Evolutionary conservation across 2,888 invertebrate genomes (phyloP), one percentile per base, ranked within the genome.

Genomic region (Trilocha varians): DNA sequence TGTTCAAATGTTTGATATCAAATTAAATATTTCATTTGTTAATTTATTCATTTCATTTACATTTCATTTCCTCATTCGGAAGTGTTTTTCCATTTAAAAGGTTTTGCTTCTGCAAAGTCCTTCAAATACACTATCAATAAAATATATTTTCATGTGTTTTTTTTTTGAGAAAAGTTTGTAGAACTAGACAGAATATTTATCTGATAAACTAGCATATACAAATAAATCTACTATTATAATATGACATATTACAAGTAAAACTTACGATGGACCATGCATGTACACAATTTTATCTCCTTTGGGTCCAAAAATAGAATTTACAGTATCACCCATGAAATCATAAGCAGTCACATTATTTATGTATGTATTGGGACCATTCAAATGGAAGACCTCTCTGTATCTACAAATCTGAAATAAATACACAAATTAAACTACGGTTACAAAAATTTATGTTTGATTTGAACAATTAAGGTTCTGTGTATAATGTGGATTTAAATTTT

Each of bases 241-340:
- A 25, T 25, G 6, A 13, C 35, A 34, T 34, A 14, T 15, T 36
- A 37, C n/a, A 43, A 41, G 47, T 13, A 18, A 49, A 51, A 77
- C 82, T 78, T 65, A 82, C 82, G 82, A 80, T 45, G 78, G 78
- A 1, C 48, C 49, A 65, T 79, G 75, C 1, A 41, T 35, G 49
- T 76, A 80, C n/a, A 62, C 62, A 3, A 82, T 69, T 9, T 70
- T 68, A 16, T 57, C 56, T 9, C 76, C 79, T 56, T 72, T 64
- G 32, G 59, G 34, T 43, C 63, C 65, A 45, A 80, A 78, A 8
- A 52, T 42, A 1, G 72, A 57, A 14, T 50, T 38, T 50, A 63
- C 71, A 9, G 65, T 55, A 14, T 47, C 57, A 34, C 78, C 80
- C 59, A 80, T 49, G 41, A 53, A 71, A 40, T 74, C 70, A 50